These are phyloP conservation scores for Galleria mellonella DNA, from an alignment of 1,140 invertebrate genomes.

Conservation along the genomic window DNA sequence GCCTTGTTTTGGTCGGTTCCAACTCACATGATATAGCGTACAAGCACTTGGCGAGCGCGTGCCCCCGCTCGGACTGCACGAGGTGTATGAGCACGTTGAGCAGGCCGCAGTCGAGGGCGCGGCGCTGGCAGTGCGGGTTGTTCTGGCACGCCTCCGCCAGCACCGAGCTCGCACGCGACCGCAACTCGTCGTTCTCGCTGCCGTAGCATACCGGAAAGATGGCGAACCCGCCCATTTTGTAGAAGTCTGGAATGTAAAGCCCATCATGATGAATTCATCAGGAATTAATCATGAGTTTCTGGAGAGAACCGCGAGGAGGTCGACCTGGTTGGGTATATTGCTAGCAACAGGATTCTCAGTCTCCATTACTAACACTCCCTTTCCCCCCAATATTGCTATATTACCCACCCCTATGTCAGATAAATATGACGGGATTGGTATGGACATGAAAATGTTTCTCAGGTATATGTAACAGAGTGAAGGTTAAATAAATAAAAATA, in stretches of 20 bases:
- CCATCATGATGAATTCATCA: too few species aligned
- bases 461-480: too few species aligned
- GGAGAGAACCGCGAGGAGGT: too few species aligned
- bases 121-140: conserved; percentile 84
- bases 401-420: too few species aligned
- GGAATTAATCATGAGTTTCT: too few species aligned
- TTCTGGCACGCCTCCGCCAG: conserved; percentile 86
- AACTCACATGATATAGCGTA: conserved; percentile 86
- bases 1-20: too few species aligned
- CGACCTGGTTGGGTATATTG: too few species aligned
- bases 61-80: conserved; percentile 76
- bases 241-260: conserved; percentile 79
- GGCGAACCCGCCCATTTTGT: conserved; percentile 85
- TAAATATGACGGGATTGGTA: too few species aligned
- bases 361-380: too few species aligned
- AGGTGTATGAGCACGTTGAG: conserved; percentile 79
- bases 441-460: too few species aligned
- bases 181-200: conserved; percentile 76
- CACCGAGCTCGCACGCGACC: conserved; percentile 78
- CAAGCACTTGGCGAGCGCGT: conserved; percentile 80
- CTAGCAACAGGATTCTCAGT: too few species aligned
- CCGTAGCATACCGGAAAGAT: conserved; percentile 80
- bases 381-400: too few species aligned
- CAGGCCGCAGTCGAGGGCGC: conserved; percentile 77
- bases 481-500: not conserved